A percentile compares a stretch with the other conserved stretches of the same genome.
phyloP scores from a whole-genome alignment of 2,888 invertebrate genomes.

The Drosophila antonietae region DNA sequence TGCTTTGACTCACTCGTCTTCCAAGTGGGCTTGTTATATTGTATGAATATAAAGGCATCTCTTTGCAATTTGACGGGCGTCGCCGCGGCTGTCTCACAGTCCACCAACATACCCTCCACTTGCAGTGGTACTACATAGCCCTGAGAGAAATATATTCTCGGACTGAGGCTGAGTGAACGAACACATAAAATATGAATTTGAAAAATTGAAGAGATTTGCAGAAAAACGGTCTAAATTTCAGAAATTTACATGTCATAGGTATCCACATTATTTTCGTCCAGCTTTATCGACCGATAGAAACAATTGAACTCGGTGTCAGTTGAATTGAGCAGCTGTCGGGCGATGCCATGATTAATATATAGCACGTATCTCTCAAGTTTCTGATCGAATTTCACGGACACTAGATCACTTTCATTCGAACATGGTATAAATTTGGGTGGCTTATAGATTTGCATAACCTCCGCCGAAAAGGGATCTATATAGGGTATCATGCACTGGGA shows the following conservation, averaged over 20 bases:
- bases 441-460: constrained; percentile 77
- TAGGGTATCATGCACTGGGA: constrained; percentile 87
- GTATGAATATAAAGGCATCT: constrained; percentile 86
- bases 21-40: constrained; percentile 73
- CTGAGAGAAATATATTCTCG: constrained; percentile 58
- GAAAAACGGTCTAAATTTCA: too few species aligned
- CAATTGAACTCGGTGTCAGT: constrained; percentile 60
- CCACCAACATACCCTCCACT: constrained; percentile 68
- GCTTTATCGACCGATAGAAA: constrained; percentile 74
- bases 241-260: constrained; percentile 50
- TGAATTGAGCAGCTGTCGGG: constrained; percentile 41
- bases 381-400: constrained; percentile 41
- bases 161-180: constrained; percentile 48
- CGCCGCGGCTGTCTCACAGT: constrained; percentile 82
- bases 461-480: constrained; percentile 86
- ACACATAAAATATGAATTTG: background rate
- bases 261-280: constrained; percentile 37
- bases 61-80: constrained; percentile 67
- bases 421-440: constrained; percentile 47
- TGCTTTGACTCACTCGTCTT: background rate
- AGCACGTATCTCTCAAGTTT: constrained; percentile 50
- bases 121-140: constrained; percentile 64
- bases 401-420: constrained; percentile 54
- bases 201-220: background rate
- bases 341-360: constrained; percentile 48